Conservation (phyloP, 2,113 vertebrate genomes). For the Anarrhichthys ocellatus region DNA sequence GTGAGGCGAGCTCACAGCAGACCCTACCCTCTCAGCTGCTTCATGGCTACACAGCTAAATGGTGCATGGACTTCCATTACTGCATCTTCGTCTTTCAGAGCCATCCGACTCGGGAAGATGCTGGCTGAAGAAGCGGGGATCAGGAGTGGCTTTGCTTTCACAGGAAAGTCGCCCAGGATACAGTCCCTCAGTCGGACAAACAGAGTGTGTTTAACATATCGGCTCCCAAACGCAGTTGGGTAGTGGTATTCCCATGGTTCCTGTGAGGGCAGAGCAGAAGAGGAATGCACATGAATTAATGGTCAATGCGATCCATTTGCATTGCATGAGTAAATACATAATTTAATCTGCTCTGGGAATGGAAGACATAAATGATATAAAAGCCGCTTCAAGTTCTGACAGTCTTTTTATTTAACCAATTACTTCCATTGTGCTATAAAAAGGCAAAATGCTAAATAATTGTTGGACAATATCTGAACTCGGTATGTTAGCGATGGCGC, state of each 20-base stretch:
- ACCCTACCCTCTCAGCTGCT: conserved; percentile 89
- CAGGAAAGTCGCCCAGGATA: conserved; percentile 12
- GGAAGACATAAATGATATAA: not conserved
- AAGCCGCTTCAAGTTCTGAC: not conserved
- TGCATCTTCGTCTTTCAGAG: conserved; percentile 84
- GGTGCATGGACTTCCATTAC: conserved; percentile 87
- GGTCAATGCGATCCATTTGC: not conserved
- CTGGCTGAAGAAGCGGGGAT: conserved; percentile 68
- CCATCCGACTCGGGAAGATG: conserved; percentile 61
- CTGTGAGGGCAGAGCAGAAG: conserved; percentile 46
- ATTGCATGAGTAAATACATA: not conserved
- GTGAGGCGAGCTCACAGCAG: conserved; percentile 88
- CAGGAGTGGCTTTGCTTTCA: conserved; percentile 10
- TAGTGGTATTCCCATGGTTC: conserved; percentile 78
- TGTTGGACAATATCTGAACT: conserved; percentile 11
- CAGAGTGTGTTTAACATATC: conserved; percentile 60
- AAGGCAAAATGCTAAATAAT: not conserved
- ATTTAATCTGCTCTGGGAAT: conserved; percentile 7
- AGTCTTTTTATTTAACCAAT: not conserved
- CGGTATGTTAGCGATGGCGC: conserved; percentile 51
- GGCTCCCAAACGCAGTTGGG: conserved; percentile 76
- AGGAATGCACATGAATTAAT: conserved; percentile 10
- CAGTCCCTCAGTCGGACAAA: conserved; percentile 40
- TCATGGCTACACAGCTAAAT: conserved; percentile 82
- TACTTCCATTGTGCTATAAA: not conserved